Conservation (phyloP, 2,888 invertebrate genomes). For the Pseudococcus longispinus region DNA sequence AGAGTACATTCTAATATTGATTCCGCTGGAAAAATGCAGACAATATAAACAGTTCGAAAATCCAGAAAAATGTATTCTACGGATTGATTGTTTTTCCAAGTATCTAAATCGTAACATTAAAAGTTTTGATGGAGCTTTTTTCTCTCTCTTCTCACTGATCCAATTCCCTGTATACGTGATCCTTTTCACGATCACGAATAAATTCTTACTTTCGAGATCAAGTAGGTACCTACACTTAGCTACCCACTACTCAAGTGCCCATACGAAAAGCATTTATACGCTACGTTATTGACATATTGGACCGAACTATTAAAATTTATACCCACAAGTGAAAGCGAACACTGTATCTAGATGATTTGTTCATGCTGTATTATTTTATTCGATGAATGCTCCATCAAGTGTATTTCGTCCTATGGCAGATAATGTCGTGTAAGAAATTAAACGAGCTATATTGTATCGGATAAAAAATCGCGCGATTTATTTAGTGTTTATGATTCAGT, state of each 20-base stretch:
- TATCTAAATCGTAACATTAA: too few relatives aligned
- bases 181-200: too few relatives aligned
- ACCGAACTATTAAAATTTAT: neutral
- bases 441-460: neutral
- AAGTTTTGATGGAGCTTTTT: too few relatives aligned
- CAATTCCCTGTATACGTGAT: too few relatives aligned
- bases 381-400: neutral
- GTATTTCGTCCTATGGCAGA: neutral
- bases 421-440: neutral
- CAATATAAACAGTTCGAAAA: too few relatives aligned
- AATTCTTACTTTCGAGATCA: neutral
- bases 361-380: conserved; percentile 26
- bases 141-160: too few relatives aligned
- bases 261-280: too few relatives aligned
- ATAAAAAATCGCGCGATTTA: neutral
- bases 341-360: conserved; percentile 9
- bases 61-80: too few relatives aligned
- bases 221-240: neutral
- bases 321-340: neutral
- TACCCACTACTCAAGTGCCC: too few relatives aligned
- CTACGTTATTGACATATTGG: conserved; percentile 3
- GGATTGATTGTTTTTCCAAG: too few relatives aligned
- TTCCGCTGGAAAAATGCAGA: too few relatives aligned
- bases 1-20: too few relatives aligned
- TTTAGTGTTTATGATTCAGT: neutral